Evolutionary conservation across 2,797 vertebrate genomes (phyloP).

Genomic region (Mastacembelus armatus): DNA sequence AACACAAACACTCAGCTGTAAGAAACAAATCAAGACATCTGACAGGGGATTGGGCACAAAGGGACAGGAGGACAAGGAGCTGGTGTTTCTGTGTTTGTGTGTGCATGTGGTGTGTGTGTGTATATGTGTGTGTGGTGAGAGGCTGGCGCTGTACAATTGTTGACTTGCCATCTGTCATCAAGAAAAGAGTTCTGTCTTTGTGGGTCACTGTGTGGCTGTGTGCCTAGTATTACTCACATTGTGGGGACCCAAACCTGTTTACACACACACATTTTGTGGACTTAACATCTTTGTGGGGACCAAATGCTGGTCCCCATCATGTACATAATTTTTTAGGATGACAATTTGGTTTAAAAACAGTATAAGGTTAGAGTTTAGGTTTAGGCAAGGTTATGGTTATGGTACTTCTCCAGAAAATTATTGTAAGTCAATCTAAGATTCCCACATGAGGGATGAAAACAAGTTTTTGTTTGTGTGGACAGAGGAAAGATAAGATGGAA

Average conservation of each 20-base stretch:
- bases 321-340: no score
- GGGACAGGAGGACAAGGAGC: conserved; percentile 63
- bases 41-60: conserved; percentile 63
- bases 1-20: conserved; percentile 53
- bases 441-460: no score
- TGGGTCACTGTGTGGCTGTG: conserved; percentile 29
- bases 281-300: no score
- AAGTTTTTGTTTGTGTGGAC: conserved; percentile 46
- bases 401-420: no score
- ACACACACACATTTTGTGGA: no score
- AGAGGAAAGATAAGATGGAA: conserved; percentile 71
- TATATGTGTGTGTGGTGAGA: conserved; percentile 65
- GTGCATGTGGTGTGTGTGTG: conserved; percentile 31
- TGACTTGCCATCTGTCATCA: conserved; percentile 98
- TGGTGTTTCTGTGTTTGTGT: conserved; percentile 61
- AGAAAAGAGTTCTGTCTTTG: conserved; percentile 78
- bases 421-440: no score
- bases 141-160: conserved; percentile 91
- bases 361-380: no score
- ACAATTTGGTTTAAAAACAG: no score
- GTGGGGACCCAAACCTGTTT: no score
- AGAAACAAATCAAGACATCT: conserved; percentile 71
- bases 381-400: no score
- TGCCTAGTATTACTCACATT: no score
- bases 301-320: no score